phyloP scores from a whole-genome alignment of 2,113 vertebrate genomes.

The Cinclus cinclus region DNA sequence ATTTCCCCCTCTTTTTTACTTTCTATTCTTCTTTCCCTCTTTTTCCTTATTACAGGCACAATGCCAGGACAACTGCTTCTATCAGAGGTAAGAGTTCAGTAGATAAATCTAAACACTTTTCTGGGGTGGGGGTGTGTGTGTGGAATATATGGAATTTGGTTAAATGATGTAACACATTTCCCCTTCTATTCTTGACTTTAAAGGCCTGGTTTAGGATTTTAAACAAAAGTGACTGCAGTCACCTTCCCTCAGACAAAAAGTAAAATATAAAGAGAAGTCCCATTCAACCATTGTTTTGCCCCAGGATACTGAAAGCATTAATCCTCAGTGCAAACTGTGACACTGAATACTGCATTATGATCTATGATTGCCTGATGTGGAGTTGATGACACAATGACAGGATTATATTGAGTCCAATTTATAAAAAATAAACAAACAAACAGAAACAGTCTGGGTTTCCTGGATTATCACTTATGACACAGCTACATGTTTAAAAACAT shows the following conservation, averaged over 20 bases:
- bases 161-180: not conserved
- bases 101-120: not conserved
- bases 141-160: not conserved
- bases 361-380: not conserved
- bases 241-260: not conserved
- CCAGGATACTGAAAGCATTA: not conserved
- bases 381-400: not conserved
- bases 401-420: constrained; percentile 23
- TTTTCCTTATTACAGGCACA: not conserved
- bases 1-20: not conserved
- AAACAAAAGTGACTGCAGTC: not conserved
- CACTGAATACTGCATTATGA: not conserved
- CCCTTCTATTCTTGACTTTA: not conserved
- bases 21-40: not conserved
- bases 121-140: rapidly evolving
- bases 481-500: constrained; percentile 16
- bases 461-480: constrained; percentile 27
- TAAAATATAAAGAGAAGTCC: not conserved
- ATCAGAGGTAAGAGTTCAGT: not conserved
- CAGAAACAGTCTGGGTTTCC: constrained; percentile 10
- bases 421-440: constrained; percentile 35
- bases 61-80: not conserved
- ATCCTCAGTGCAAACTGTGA: not conserved
- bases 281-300: constrained; percentile 18
- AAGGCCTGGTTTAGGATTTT: not conserved